Base-by-base conservation (phyloP, 2,113 vertebrate genomes). In the Empidonax alnorum region DNA sequence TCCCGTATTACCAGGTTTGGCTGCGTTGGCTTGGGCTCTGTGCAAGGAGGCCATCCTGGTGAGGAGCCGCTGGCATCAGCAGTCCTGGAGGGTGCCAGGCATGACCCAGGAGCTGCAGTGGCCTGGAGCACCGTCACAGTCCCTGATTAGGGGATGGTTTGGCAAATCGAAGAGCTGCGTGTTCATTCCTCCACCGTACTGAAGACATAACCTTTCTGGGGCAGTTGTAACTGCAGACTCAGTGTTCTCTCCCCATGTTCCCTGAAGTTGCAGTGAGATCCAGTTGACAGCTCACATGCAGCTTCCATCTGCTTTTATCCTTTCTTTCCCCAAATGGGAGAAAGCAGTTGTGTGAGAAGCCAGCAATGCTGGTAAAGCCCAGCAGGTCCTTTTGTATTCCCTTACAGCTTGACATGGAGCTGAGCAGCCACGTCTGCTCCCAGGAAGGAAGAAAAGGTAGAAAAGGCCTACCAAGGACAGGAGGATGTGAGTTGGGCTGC, bases 241-340 rank as follows among this genome's bases (percentile, higher is more conserved):
- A 6, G 22, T 84, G 93, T 84, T 87, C 12, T 75, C 52, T 89
- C 62, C 69, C 87, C 6, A 0, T 5, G 10, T 72, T 85, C 44
- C 35, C 74, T 68, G 74, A 59, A 59, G 81, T 77, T 89, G 81
- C 84, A 84, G 73, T 0, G 13, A 68, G 90, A 94, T 89, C 77
- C 90, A 84, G 4, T 1, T 94, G 87, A 93, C 87, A 82, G 90
- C 74, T 97, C 52, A 53, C 74, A 14, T 22, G 87, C 4, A 3
- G 58, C 87, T 93, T 82, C 90, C 87, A 96, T 96, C 87, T 94
- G 81, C 81, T 49, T 91, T 92, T 53, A 50, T 22, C 37, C 39
- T 89, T 87, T 81, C 50, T 89, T 66, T 55, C 58, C 52, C 81
- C 75, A 39, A 47, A 75, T 30, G 67, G 84, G 61, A 56, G 82